These are phyloP conservation scores for Schizotus pectinicornis DNA, from an alignment of 2,888 invertebrate genomes.

Conservation along the genomic window DNA sequence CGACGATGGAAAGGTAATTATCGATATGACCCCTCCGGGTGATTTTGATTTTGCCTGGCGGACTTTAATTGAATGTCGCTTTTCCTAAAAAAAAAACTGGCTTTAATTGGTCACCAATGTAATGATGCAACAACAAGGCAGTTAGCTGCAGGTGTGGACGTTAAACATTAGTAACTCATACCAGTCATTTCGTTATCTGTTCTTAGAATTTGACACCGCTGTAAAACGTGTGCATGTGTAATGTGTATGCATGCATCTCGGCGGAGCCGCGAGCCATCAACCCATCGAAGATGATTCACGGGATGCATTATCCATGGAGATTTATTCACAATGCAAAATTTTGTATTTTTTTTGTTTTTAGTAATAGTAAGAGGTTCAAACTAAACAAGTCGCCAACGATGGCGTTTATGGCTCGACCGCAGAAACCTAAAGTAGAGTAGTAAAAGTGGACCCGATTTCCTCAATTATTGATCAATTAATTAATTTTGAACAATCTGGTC, in stretches of 20 bases:
- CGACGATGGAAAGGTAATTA: too few species aligned
- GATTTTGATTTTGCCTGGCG: neutral
- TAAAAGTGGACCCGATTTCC: neutral
- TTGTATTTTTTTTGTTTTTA: neutral
- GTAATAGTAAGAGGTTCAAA: neutral
- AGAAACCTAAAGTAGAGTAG: neutral
- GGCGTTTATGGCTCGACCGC: neutral
- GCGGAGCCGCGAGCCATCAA: conserved; percentile 2
- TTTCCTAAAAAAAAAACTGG: neutral
- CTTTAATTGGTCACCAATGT: neutral
- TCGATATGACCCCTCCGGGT: too few species aligned
- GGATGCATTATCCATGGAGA: conserved; percentile 16
- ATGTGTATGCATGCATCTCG: conserved; percentile 1
- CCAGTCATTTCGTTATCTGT: neutral
- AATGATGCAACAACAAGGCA: too few species aligned
- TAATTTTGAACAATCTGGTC: too few species aligned
- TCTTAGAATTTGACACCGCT: conserved; percentile 1
- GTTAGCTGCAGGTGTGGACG: neutral
- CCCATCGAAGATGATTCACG: conserved; percentile 4
- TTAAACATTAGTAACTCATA: conserved; percentile 4
- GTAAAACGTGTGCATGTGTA: neutral
- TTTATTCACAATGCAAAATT: conserved; percentile 15
- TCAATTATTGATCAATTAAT: too few species aligned
- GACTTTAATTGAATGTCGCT: neutral
- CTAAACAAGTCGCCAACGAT: neutral